A percentile compares a stretch with the other conserved stretches of the same genome.
These are phyloP conservation scores for Anthopleura sola DNA, from an alignment of 64 coral and sea anemone genomes.

Conservation along the genomic window DNA sequence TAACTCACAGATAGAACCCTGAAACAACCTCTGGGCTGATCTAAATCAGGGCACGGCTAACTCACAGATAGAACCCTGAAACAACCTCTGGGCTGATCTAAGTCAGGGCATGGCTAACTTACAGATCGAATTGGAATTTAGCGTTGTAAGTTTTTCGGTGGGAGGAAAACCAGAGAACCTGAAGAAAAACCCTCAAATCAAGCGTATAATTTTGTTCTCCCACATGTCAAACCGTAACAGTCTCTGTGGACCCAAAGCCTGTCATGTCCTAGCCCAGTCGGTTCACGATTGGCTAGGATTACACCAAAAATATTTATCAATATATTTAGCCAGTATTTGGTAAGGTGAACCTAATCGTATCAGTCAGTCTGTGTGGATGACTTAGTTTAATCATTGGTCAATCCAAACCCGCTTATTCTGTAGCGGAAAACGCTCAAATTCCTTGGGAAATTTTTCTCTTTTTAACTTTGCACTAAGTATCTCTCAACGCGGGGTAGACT, in stretches of 20 bases:
- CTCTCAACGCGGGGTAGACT: too few relatives aligned
- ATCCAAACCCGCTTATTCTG: not conserved
- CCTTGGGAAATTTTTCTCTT: not conserved
- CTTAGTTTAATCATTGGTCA: not conserved
- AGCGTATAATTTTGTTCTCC: not conserved
- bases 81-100: too few relatives aligned
- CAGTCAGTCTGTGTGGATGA: not conserved
- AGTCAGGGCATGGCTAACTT: too few relatives aligned
- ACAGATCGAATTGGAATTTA: too few relatives aligned
- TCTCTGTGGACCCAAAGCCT: not conserved
- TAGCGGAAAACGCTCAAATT: not conserved
- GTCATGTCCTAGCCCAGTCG: not conserved
- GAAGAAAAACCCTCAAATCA: too few relatives aligned
- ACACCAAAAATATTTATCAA: not conserved
- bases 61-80: too few relatives aligned
- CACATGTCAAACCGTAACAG: not conserved
- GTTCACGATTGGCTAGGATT: not conserved
- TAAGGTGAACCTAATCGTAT: conserved; percentile 12
- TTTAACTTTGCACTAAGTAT: not conserved
- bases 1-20: too few relatives aligned
- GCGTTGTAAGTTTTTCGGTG: too few relatives aligned
- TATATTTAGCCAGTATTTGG: not conserved
- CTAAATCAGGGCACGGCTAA: too few relatives aligned
- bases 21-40: too few relatives aligned
- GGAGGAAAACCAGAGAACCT: too few relatives aligned